Conservation (phyloP, 2,113 vertebrate species). For the Neofelis nebulosa region DNA sequence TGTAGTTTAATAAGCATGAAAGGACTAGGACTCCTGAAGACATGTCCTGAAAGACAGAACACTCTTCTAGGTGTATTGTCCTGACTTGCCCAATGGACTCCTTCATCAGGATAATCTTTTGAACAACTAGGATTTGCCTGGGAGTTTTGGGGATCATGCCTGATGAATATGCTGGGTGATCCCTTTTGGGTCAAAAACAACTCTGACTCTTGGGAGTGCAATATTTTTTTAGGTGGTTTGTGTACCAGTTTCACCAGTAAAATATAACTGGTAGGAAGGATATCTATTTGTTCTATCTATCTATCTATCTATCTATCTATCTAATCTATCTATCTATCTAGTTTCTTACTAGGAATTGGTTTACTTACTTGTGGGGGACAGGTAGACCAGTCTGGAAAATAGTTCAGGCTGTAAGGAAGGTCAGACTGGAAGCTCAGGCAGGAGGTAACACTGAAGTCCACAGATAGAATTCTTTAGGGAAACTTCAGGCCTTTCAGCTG, state of each 20-base stretch:
- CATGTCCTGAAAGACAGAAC: neutral
- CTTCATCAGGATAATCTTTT: neutral
- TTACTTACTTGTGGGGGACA: neutral
- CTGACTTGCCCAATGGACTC: neutral
- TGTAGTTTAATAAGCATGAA: neutral
- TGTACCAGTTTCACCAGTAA: neutral
- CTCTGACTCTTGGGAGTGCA: neutral
- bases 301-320: neutral
- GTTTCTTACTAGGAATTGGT: neutral
- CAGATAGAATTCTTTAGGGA: neutral
- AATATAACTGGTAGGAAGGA: neutral
- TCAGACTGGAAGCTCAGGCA: neutral
- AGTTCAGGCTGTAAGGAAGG: neutral
- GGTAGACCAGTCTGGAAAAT: neutral
- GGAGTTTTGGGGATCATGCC: neutral
- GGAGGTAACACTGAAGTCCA: neutral
- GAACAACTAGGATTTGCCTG: conserved; percentile 5
- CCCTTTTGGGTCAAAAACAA: conserved; percentile 23
- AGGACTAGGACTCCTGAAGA: neutral
- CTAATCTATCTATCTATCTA: neutral
- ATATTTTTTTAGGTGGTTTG: neutral
- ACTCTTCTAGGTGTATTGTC: neutral
- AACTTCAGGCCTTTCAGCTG: neutral
- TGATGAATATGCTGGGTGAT: neutral
- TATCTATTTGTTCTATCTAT: neutral